phyloP scores from a whole-genome alignment of 2,113 vertebrate species.

The Pampusana beccarii region DNA sequence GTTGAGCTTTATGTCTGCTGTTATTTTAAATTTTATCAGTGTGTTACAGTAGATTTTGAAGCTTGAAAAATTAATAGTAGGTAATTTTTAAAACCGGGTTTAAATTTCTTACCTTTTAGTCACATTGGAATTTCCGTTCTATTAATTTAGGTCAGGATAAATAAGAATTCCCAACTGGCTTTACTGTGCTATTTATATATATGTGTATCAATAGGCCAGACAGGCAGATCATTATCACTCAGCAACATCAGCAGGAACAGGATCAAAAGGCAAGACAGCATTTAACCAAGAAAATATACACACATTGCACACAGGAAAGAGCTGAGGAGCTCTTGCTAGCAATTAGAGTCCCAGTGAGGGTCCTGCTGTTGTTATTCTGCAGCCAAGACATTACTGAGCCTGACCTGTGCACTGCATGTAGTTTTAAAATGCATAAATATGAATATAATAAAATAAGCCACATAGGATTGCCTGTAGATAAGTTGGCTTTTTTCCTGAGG shows the following conservation, averaged over 20 bases:
- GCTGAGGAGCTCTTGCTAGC: not conserved
- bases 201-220: not conserved
- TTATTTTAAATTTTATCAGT: conserved; percentile 12
- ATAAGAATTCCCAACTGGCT: not conserved
- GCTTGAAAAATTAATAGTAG: not conserved
- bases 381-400: conserved; percentile 30
- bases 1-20: not conserved
- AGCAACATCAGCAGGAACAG: conserved; percentile 13
- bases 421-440: not conserved
- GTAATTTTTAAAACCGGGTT: not conserved
- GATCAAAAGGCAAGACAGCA: conserved; percentile 42
- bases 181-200: not conserved
- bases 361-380: conserved; percentile 6
- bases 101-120: conserved; percentile 25
- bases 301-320: not conserved
- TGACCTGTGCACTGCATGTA: not conserved
- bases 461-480: not conserved
- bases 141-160: conserved; percentile 23
- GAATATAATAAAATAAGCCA: conserved; percentile 3
- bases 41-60: not conserved
- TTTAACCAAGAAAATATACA: conserved; percentile 23
- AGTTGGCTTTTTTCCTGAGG: not conserved
- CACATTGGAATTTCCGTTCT: not conserved
- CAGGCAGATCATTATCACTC: conserved; percentile 18
- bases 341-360: conserved; percentile 41